Conservation (phyloP, 2,113 vertebrate species). For the Anguilla japonica region DNA sequence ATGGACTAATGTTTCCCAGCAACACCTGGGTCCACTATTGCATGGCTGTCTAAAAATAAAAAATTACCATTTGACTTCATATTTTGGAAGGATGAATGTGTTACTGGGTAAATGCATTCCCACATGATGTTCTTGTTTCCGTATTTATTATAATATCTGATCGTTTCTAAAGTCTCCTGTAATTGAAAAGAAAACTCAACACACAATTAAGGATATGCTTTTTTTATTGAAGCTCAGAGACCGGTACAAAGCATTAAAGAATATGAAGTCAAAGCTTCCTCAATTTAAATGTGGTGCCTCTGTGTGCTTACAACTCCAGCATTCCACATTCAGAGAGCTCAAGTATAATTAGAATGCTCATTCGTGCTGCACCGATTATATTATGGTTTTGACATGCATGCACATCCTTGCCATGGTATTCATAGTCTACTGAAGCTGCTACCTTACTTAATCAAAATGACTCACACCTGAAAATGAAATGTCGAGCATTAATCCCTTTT, state of each 20-base stretch:
- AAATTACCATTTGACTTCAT: not conserved
- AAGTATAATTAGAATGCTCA: not conserved
- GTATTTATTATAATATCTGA: not conserved
- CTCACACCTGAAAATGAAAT: not conserved
- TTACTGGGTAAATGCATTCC: not conserved
- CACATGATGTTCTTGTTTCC: not conserved
- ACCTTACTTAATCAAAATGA: constrained; percentile 5
- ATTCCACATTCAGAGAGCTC: not conserved
- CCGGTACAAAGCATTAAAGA: not conserved
- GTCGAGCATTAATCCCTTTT: constrained; percentile 8
- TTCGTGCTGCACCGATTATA: not conserved
- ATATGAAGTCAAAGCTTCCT: not conserved
- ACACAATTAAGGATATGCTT: not conserved
- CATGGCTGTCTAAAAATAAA: not conserved
- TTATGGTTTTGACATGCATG: not conserved
- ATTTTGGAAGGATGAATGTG: not conserved
- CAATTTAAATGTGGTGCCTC: not conserved
- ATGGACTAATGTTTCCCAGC: no score
- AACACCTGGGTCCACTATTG: not conserved
- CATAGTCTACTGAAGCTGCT: not conserved
- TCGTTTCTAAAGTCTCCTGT: not conserved
- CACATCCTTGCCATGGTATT: not conserved
- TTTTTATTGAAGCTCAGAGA: constrained; percentile 13
- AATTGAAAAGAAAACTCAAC: not conserved
- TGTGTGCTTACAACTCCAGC: not conserved